phyloP scores from a whole-genome alignment of 2,888 invertebrate species.

The Mactromeris polynyma region DNA sequence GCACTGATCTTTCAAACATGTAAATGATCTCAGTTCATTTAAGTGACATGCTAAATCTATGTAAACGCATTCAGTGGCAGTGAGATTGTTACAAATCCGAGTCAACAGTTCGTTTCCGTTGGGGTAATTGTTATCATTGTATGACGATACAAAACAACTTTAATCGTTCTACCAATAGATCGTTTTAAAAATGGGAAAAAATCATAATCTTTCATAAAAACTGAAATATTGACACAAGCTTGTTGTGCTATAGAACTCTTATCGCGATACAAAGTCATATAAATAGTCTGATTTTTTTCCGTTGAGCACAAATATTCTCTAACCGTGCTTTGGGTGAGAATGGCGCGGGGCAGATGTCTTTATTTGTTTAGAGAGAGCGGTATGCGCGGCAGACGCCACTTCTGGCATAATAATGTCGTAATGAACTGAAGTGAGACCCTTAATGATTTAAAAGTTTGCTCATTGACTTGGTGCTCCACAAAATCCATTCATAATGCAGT shows the following conservation, averaged over 20 bases:
- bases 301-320: background rate
- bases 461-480: background rate
- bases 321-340: background rate
- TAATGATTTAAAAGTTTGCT: background rate
- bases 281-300: slow-evolving; percentile 17
- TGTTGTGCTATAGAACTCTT: slow-evolving; percentile 26
- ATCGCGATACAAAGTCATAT: slow-evolving; percentile 43
- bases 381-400: slow-evolving; percentile 20
- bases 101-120: slow-evolving; percentile 18
- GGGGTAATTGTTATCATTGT: slow-evolving; percentile 23
- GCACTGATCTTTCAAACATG: background rate
- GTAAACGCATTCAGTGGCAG: background rate
- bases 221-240: slow-evolving; percentile 44
- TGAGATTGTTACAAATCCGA: background rate
- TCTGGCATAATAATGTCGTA: slow-evolving; percentile 31
- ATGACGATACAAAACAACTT: background rate
- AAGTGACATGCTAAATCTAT: background rate
- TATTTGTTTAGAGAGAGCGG: slow-evolving; percentile 39
- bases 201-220: slow-evolving; percentile 26
- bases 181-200: background rate
- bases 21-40: background rate
- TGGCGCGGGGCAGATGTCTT: slow-evolving; percentile 37
- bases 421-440: slow-evolving; percentile 25
- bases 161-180: slow-evolving; percentile 1
- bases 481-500: background rate